Evolutionary conservation across 2,797 vertebrate genomes (phyloP).

Genomic region (Cyprinella venusta): DNA sequence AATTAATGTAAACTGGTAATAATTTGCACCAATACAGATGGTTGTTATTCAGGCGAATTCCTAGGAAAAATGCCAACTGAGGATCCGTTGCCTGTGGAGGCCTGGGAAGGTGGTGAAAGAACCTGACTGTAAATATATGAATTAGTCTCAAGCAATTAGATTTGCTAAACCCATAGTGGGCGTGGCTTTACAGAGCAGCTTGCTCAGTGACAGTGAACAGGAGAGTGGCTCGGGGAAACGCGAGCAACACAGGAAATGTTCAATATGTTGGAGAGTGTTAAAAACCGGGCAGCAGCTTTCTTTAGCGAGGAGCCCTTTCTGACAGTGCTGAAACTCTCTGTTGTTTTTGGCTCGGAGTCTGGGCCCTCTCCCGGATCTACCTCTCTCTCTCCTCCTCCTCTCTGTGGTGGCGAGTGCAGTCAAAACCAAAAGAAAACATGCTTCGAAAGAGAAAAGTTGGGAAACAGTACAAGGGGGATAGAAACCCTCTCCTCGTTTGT

Average conservation of each 20-base stretch:
- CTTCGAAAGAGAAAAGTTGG: constrained; percentile 32
- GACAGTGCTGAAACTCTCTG: constrained; percentile 60
- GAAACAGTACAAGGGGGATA: constrained; percentile 38
- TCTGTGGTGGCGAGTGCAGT: constrained; percentile 65
- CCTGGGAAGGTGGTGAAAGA: constrained; percentile 3
- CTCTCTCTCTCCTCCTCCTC: constrained; percentile 57
- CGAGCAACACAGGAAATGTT: constrained; percentile 79
- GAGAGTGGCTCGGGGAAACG: constrained; percentile 66
- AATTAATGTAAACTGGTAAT: neutral
- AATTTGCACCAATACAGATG: constrained; percentile 48
- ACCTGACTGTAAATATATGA: constrained; percentile 10
- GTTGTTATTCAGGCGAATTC: constrained; percentile 65
- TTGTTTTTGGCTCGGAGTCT: constrained; percentile 73
- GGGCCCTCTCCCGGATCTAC: constrained; percentile 65
- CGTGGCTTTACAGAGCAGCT: constrained; percentile 21
- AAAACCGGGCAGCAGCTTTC: constrained; percentile 61
- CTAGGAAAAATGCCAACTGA: constrained; percentile 68
- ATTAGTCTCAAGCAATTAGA: constrained; percentile 65
- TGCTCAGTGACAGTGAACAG: constrained; percentile 49
- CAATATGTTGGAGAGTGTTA: constrained; percentile 72
- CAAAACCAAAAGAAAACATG: constrained; percentile 64
- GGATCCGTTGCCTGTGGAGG: constrained; percentile 46
- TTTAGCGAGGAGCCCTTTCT: constrained; percentile 63
- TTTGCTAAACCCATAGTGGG: constrained; percentile 44
- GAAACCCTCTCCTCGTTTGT: constrained; percentile 25